A percentile compares a stretch with the other conserved stretches of the same genome.
Conservation (phyloP, 2,888 invertebrate species). For the Willowsia nigromaculata region DNA sequence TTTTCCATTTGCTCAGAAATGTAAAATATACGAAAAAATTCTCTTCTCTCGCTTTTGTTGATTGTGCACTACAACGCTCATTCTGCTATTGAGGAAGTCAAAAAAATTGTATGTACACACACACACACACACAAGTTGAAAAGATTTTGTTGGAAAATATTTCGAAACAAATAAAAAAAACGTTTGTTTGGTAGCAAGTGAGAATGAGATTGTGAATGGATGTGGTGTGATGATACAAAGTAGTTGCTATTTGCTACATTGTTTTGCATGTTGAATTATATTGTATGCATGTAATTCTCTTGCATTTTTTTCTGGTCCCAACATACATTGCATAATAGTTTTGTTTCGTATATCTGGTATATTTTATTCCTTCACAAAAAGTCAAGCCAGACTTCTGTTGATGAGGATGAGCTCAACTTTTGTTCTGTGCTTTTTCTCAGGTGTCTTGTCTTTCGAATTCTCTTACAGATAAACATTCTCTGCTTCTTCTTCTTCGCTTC, state of each 20-base stretch:
- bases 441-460: slow-evolving; percentile 39
- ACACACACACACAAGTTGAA: too few relatives aligned
- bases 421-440: slow-evolving; percentile 23
- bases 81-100: background rate
- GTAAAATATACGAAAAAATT: background rate
- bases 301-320: background rate
- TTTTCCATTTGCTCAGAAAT: background rate
- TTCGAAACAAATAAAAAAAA: background rate
- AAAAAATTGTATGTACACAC: too few relatives aligned
- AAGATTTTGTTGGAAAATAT: background rate
- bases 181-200: background rate
- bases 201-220: background rate
- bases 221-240: background rate
- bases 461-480: slow-evolving; percentile 6
- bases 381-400: background rate
- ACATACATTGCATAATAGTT: background rate
- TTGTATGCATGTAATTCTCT: background rate
- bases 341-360: background rate
- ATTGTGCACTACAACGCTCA: background rate
- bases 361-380: background rate
- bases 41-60: background rate
- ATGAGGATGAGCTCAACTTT: slow-evolving; percentile 6
- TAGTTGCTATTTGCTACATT: background rate
- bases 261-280: background rate
- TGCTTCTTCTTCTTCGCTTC: slow-evolving; percentile 52